A percentile compares a stretch with the other conserved stretches of the same genome.
Conservation (phyloP, 1,140 invertebrate genomes). For the Meteorus sp. region DNA sequence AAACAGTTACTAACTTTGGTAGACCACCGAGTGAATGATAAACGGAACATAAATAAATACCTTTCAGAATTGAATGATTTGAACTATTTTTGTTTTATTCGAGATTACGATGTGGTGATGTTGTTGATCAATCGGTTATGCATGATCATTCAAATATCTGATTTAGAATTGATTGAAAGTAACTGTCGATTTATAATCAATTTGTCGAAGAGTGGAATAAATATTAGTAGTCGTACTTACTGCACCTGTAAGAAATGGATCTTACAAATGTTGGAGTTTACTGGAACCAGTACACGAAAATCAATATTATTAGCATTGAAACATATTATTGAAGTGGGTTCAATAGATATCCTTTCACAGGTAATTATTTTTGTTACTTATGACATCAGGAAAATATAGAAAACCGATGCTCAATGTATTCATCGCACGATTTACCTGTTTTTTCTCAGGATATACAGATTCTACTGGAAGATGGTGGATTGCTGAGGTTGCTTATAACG, state of each 20-base stretch:
- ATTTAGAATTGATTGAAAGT: not conserved
- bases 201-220: not conserved
- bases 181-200: not conserved
- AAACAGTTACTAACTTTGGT: no score
- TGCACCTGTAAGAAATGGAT: not conserved
- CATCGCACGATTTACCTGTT: not conserved
- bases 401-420: constrained; percentile 10
- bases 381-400: constrained; percentile 15
- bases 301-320: not conserved
- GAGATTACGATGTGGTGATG: not conserved
- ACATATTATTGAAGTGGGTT: constrained; percentile 23
- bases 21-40: no score
- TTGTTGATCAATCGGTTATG: not conserved
- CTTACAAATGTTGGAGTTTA: not conserved
- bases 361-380: constrained; percentile 31
- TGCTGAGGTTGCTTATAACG: constrained; percentile 34
- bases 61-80: no score
- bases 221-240: not conserved
- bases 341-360: constrained; percentile 36
- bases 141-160: not conserved
- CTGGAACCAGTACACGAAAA: not conserved
- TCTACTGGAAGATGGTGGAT: constrained; percentile 36
- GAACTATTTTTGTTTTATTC: no score
- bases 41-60: no score
- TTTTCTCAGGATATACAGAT: constrained; percentile 40